These are phyloP conservation scores for Brachylomia viminalis DNA, from an alignment of 2,888 invertebrate species.

Conservation along the genomic window DNA sequence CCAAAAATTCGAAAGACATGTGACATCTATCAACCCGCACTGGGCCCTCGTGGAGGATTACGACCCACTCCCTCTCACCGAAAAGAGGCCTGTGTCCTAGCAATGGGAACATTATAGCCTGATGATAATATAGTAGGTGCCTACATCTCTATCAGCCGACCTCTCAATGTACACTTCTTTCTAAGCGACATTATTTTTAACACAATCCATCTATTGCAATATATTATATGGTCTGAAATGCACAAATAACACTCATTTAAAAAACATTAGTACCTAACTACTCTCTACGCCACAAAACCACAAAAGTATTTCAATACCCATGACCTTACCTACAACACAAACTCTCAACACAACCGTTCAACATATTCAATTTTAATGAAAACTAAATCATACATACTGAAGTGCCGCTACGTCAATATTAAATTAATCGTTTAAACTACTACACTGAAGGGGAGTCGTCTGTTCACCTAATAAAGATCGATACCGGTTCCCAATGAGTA, in stretches of 20 bases:
- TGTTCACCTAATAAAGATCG: conserved; percentile 62
- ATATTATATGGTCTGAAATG: no score
- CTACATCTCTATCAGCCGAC: no score
- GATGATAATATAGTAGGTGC: no score
- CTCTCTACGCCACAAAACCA: neutral
- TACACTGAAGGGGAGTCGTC: conserved; percentile 49
- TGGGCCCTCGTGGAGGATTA: no score
- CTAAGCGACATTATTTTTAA: no score
- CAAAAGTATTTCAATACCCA: conserved; percentile 8
- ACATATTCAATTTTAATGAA: conserved; percentile 42
- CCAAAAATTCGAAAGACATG: no score
- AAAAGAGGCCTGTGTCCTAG: no score
- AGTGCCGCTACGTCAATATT: conserved; percentile 28
- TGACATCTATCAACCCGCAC: no score
- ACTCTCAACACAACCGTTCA: conserved; percentile 1
- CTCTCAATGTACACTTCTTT: neutral
- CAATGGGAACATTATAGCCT: no score
- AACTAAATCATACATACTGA: conserved; percentile 45
- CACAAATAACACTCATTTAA: no score
- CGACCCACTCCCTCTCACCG: no score
- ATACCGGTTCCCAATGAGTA: conserved; percentile 55
- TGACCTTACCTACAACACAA: neutral
- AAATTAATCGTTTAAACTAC: conserved; percentile 53
- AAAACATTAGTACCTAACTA: neutral
- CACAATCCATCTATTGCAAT: neutral